These are phyloP conservation scores for Porites australiensis DNA, from an alignment of 64 coral and sea anemone genomes.

Conservation along the genomic window DNA sequence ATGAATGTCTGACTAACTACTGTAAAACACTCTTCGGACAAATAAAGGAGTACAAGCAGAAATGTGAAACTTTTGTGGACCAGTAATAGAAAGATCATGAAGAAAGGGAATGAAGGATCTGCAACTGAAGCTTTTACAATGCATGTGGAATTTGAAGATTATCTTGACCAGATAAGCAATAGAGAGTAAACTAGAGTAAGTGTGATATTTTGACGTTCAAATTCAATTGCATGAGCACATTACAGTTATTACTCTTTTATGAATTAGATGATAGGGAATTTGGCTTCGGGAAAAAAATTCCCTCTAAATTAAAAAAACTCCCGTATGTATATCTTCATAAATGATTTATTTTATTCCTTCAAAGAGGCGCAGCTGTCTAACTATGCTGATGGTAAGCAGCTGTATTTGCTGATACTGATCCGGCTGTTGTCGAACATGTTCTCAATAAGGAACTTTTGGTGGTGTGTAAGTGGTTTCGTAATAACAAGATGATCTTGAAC, in stretches of 20 bases:
- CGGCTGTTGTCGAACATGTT: no score
- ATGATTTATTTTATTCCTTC: no score
- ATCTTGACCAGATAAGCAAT: slow-evolving; percentile 5
- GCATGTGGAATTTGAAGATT: neutral
- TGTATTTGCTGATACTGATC: no score
- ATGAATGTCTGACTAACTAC: neutral
- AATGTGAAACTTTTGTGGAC: neutral
- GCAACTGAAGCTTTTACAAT: neutral
- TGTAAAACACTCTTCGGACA: neutral
- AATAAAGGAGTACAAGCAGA: neutral
- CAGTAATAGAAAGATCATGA: neutral
- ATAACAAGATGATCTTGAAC: no score
- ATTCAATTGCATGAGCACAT: slow-evolving; percentile 19
- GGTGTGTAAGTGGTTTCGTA: no score
- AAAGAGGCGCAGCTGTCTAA: no score
- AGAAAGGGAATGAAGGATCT: neutral
- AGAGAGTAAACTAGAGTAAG: slow-evolving; percentile 6
- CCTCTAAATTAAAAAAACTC: no score
- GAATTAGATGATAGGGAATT: slow-evolving; percentile 26
- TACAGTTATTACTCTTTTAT: neutral
- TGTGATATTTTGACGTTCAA: neutral
- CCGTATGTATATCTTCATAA: no score
- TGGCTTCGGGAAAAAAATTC: slow-evolving; percentile 11
- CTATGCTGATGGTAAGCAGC: no score
- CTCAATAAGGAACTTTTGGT: no score